Evolutionary conservation across 2,888 invertebrate genomes (phyloP).

Genomic region (Torymus texanus): DNA sequence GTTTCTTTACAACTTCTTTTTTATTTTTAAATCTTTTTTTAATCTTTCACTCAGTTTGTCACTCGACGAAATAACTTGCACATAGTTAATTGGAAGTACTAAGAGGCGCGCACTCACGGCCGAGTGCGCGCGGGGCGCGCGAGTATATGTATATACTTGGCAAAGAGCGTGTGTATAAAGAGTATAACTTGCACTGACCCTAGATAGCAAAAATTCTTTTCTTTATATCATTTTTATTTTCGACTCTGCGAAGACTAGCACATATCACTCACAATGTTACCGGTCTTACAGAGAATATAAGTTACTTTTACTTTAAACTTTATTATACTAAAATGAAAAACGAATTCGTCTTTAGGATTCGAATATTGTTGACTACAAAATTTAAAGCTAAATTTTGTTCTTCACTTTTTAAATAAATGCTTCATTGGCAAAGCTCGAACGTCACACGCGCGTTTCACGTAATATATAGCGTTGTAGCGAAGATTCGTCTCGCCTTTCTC

Average conservation of each 20-base stretch:
- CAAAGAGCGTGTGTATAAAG: slow-evolving; percentile 29
- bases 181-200: slow-evolving; percentile 50
- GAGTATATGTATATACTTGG: slow-evolving; percentile 32
- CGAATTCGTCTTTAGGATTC: slow-evolving; percentile 5
- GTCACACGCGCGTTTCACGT: neutral
- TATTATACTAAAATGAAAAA: slow-evolving; percentile 12
- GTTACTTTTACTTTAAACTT: slow-evolving; percentile 19
- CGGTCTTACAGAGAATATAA: slow-evolving; percentile 39
- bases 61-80: slow-evolving; percentile 24
- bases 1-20: slow-evolving; percentile 8
- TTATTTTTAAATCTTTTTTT: neutral
- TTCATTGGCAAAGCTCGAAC: slow-evolving; percentile 38
- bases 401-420: slow-evolving; percentile 10
- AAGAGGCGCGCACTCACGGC: neutral
- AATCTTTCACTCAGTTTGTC: too few species aligned
- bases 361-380: slow-evolving; percentile 26
- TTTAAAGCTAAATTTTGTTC: slow-evolving; percentile 26
- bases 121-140: slow-evolving; percentile 14
- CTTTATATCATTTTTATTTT: neutral
- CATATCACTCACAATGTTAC: slow-evolving; percentile 50
- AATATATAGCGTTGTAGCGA: neutral
- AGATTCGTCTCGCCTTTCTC: slow-evolving; percentile 11
- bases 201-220: slow-evolving; percentile 46
- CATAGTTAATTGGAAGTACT: slow-evolving; percentile 40
- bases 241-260: slow-evolving; percentile 52